Base-by-base conservation (phyloP, 1,140 invertebrate species). In the Brachionus angularis region DNA sequence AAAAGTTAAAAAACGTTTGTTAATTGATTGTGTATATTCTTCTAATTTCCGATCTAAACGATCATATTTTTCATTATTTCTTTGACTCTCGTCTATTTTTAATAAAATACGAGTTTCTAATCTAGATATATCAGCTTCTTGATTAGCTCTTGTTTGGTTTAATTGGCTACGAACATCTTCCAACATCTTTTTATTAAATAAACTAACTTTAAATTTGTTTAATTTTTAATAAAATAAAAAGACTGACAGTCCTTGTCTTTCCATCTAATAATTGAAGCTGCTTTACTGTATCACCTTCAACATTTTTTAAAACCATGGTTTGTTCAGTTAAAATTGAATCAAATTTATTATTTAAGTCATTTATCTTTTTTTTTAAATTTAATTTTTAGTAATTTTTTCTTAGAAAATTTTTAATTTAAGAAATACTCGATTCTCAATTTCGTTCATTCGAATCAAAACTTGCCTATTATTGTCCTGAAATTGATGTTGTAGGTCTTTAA, bases 221-320 rank as follows among this genome's bases (percentile, higher is more conserved):
- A 14, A 18, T 52, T 23, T 21, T 5, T 36, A 2, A 29, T 8
- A 23, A 69, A 1, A 12, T n/a, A 33, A 5, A 23, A 36, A 16
- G 7, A 8, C 21, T 70, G 50, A 71, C 46, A 3, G 47, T 71
- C 23, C 67, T 29, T 33, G 67, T 71, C 25, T 44, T 71, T 42
- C 46, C 49, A 21, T 71, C 67, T 18, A 71, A 33, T 39, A 71
- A 42, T 42, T 71, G 67, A n/a, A 71, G 12, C 16, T 71, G 46
- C 29, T 71, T 71, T 10, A 71, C n/a, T 10, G 67, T 52, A 44
- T 71, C 67, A 25, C 67, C 67, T 52, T 71, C 67, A 1, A 71
- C 67, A 55, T 71, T 71, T 44, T 71, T 71, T 16, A 71, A 23
- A 1, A 71, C 67, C 46, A 71, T 71, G 16, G 67, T 71, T 31